Evolutionary conservation across 1,140 invertebrate genomes (phyloP).

Genomic region (Linepithema humile): DNA sequence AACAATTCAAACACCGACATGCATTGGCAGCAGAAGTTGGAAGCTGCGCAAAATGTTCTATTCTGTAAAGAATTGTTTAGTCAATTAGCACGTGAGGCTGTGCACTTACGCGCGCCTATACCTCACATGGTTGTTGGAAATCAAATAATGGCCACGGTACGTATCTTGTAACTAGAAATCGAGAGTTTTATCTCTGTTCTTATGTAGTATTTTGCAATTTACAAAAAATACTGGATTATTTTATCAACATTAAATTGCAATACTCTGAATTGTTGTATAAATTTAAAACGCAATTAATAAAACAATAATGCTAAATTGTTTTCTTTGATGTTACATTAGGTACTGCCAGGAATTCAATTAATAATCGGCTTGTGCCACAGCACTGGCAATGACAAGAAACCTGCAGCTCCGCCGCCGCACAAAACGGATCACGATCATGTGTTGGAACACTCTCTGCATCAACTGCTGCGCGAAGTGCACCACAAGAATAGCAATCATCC

Average conservation of each 20-base stretch:
- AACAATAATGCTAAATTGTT: background rate
- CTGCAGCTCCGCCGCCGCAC: constrained; percentile 81
- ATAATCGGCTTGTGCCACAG: constrained; percentile 93
- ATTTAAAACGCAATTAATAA: too few species aligned
- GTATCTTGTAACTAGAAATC: constrained; percentile 60
- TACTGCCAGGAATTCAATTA: constrained; percentile 96
- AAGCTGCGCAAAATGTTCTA: constrained; percentile 98
- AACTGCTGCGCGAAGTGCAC: constrained; percentile 95
- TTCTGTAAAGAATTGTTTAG: constrained; percentile 99
- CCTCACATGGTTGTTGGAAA: constrained; percentile 98
- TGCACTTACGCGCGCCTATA: constrained; percentile 95
- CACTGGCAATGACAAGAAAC: constrained; percentile 87
- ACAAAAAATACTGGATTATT: background rate
- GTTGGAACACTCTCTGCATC: constrained; percentile 97
- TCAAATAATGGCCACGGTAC: constrained; percentile 97
- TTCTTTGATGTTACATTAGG: constrained; percentile 82
- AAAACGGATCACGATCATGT: constrained; percentile 97
- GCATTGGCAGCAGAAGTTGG: constrained; percentile 97
- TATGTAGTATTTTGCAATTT: constrained; percentile 23
- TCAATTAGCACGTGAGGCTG: constrained; percentile 96
- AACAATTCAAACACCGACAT: constrained; percentile 90
- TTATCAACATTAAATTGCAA: too few species aligned
- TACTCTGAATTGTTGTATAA: too few species aligned
- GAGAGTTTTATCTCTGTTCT: background rate
- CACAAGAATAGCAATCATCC: constrained; percentile 96